phyloP scores from a whole-genome alignment of 2,113 vertebrate species.

The Rhegmatorhina hoffmannsi region DNA sequence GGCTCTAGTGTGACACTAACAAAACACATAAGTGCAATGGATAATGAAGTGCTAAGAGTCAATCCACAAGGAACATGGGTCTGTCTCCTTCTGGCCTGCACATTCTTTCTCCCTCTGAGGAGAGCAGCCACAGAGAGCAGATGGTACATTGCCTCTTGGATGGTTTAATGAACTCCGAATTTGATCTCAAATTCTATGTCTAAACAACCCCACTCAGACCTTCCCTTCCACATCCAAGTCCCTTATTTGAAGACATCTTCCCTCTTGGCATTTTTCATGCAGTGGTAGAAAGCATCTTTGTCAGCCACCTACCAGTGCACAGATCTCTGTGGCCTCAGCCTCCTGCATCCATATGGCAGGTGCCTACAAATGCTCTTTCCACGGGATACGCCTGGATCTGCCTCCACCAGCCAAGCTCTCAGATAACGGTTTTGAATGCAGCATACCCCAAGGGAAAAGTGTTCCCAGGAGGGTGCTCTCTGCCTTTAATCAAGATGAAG shows the following conservation, averaged over 20 bases:
- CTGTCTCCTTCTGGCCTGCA: not conserved
- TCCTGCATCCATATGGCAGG: not conserved
- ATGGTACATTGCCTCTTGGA: not conserved
- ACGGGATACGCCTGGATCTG: not conserved
- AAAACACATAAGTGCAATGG: rapidly evolving
- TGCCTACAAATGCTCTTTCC: not conserved
- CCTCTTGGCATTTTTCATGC: not conserved
- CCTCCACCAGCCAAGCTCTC: not conserved
- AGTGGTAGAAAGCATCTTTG: not conserved
- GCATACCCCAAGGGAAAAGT: rapidly evolving
- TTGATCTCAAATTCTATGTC: not conserved
- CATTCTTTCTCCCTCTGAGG: not conserved
- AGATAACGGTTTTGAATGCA: not conserved
- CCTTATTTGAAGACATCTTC: not conserved
- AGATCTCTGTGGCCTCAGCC: not conserved
- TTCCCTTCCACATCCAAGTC: not conserved
- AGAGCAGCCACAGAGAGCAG: not conserved
- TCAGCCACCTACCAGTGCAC: not conserved
- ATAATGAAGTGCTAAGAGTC: not conserved
- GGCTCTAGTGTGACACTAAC: not conserved
- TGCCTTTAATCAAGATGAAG: not conserved
- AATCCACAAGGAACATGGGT: not conserved
- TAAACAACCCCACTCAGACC: not conserved
- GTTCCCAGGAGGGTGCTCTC: not conserved
- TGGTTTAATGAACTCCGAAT: not conserved